These are phyloP conservation scores for Oncorhynchus nerka DNA, from an alignment of 2,113 vertebrate species.

Conservation along the genomic window DNA sequence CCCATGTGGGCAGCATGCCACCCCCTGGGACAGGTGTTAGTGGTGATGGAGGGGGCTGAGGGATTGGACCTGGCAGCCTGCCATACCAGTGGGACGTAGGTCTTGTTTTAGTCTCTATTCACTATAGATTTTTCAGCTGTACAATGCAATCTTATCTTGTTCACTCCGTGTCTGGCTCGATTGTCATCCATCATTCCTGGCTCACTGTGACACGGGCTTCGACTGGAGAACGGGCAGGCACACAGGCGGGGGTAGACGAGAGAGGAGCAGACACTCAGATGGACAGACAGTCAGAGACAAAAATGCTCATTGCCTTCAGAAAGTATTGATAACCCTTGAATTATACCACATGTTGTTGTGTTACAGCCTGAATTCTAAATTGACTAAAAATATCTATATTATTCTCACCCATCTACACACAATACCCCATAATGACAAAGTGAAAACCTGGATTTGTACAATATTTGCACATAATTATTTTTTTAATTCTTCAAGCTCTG, in stretches of 20 bases:
- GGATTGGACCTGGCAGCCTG: slow-evolving; percentile 13
- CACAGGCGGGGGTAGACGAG: not conserved
- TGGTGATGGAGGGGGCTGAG: not conserved
- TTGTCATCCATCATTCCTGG: slow-evolving; percentile 6
- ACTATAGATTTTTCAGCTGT: slow-evolving; percentile 20
- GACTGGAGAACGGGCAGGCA: not conserved
- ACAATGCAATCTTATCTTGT: slow-evolving; percentile 23
- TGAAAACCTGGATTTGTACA: no score
- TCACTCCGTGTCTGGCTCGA: slow-evolving; percentile 22
- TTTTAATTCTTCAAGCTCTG: no score
- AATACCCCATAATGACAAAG: no score
- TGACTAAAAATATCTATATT: accelerated
- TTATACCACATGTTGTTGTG: no score
- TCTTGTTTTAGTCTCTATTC: slow-evolving; percentile 7
- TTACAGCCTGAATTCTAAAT: no score
- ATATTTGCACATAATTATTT: no score
- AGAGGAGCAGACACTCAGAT: not conserved
- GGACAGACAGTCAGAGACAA: not conserved
- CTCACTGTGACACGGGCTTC: not conserved
- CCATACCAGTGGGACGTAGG: not conserved
- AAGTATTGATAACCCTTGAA: no score
- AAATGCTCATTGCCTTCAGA: no score
- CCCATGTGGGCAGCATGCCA: slow-evolving; percentile 1
- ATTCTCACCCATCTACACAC: no score
- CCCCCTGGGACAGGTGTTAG: not conserved